Evolutionary conservation across 2,888 invertebrate genomes (phyloP), one percentile per base, ranked within the genome.

Genomic region (Meganola albula): DNA sequence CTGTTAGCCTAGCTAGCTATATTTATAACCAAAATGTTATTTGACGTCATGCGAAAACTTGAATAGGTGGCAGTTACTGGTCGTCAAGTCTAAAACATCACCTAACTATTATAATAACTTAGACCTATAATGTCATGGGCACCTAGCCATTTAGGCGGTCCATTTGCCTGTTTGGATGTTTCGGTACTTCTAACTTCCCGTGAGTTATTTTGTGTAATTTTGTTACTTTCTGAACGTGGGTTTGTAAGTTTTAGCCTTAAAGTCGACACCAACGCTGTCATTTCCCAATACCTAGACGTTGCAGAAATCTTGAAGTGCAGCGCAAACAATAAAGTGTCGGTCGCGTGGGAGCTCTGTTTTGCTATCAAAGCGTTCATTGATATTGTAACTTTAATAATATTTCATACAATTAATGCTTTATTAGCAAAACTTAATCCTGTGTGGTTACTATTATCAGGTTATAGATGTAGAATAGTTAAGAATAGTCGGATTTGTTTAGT

Each of bases 231-330:
- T n/a, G n/a, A n/a, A n/a, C n/a, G n/a, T n/a, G n/a, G n/a, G n/a
- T n/a, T n/a, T n/a, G n/a, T n/a, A n/a, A n/a, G 74, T 74, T 78
- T 63, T 73, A 71, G 66, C 64, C 66, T 73, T 66, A 65, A 61
- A 70, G 67, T 60, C 64, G 63, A 63, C 65, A 69, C 63, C 72
- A 67, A 60, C 56, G 55, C 52, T 44, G 49, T 43, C 34, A 54
- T 83, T 82, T 75, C 80, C 58, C 72, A 80, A 82, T 69, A 70
- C 49, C 69, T 65, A 68, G 69, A 53, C 68, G 70, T 82, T 80
- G 83, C 82, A 78, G 77, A 79, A 78, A 77, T 75, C 74, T 71
- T 75, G 64, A 64, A 80, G 74, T 74, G 76, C 73, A 76, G 57
- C 60, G 64, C 74, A 75, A 83, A 84, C 82, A 83, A 82, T 79